phyloP scores from a whole-genome alignment of 2,113 vertebrate species.

The Lanius collurio region DNA sequence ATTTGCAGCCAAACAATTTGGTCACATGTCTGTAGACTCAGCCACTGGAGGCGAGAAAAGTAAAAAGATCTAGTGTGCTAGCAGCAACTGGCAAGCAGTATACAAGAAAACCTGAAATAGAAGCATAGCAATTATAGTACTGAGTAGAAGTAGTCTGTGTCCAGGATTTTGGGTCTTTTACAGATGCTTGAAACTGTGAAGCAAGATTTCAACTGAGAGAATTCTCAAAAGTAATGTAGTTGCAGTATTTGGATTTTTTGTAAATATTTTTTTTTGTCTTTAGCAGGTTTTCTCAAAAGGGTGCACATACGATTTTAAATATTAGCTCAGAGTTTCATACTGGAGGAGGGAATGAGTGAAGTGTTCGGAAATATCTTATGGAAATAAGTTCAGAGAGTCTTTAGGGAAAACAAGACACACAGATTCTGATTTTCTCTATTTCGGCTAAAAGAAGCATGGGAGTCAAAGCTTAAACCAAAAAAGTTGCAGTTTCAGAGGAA shows the following conservation, averaged over 20 bases:
- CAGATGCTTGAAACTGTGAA: not conserved
- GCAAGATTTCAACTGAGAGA: not conserved
- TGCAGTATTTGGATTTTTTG: not conserved
- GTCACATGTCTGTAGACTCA: not conserved
- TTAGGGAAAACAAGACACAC: not conserved
- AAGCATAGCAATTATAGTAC: not conserved
- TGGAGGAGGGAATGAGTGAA: not conserved
- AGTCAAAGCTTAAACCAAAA: conserved; percentile 7
- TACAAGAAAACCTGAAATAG: not conserved
- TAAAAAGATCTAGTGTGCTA: not conserved
- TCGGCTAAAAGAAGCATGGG: not conserved
- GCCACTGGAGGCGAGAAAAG: not conserved
- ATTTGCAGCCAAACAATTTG: not conserved
- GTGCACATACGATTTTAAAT: not conserved
- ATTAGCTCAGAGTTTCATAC: not conserved
- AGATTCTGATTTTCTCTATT: not conserved
- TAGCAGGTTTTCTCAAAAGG: not conserved
- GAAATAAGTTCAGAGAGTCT: not conserved
- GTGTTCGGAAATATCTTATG: not conserved
- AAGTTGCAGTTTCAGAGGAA: not conserved
- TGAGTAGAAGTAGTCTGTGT: not conserved
- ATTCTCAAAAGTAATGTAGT: not conserved
- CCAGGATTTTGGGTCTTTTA: not conserved
- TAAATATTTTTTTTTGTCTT: not conserved
- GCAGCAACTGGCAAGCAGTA: not conserved